Percentiles rank a stretch among this genome's conserved stretches.
Conservation (phyloP, 2,797 vertebrate species). For the Premnoplex brunnescens region DNA sequence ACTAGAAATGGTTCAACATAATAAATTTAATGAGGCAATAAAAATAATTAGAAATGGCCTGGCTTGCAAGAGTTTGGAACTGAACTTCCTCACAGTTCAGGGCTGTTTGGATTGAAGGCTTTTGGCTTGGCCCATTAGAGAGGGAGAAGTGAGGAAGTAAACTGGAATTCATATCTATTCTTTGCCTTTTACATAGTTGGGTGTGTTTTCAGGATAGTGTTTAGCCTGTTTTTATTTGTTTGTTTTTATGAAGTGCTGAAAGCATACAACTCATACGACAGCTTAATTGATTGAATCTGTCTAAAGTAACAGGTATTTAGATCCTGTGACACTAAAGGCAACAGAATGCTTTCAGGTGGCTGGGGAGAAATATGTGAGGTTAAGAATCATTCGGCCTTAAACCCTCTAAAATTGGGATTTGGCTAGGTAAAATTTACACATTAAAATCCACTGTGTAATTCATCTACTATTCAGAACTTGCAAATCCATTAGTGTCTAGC, state of each 20-base stretch:
- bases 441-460: background rate
- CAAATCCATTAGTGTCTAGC: background rate
- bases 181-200: background rate
- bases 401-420: background rate
- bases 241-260: background rate
- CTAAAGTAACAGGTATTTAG: background rate
- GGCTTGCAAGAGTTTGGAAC: background rate
- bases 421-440: background rate
- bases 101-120: background rate
- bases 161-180: background rate
- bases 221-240: background rate
- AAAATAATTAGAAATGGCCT: constrained; percentile 51
- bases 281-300: background rate
- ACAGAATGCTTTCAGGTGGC: background rate
- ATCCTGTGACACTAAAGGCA: background rate
- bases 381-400: background rate
- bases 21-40: constrained; percentile 61
- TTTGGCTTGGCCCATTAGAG: background rate
- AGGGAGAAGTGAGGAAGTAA: background rate
- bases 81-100: constrained; percentile 20
- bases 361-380: background rate
- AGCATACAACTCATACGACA: background rate
- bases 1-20: constrained; percentile 29
- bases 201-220: background rate
- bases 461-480: background rate